Evolutionary conservation across 2,113 vertebrate species (phyloP), one percentile per base, ranked within the genome.

Genomic region (Colossoma macropomum): DNA sequence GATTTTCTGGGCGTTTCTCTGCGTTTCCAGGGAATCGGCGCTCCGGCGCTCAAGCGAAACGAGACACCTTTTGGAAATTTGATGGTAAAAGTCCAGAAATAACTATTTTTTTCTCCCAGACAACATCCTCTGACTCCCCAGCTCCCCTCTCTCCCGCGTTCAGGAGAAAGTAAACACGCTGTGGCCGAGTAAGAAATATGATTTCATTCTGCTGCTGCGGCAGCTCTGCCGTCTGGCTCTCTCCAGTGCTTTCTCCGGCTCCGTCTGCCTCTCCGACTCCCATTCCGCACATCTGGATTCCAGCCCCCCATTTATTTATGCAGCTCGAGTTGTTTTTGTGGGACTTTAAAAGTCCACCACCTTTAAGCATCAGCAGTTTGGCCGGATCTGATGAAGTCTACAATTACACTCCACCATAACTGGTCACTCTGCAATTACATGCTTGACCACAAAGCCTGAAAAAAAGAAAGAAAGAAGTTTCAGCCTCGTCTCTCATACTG

Each of bases 341-440:
- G 89, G 79, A 86, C 85, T 92, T 89, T 91, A 81, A 88, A 92
- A 91, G 88, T 92, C 60, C 84, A 92, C 89, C 91, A 92, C 92
- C 89, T 92, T 92, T 89, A 89, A 86, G 87, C 86, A 86, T 87
- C 91, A 90, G 90, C 89, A 88, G 84, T 75, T 84, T 81, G 82
- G 81, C 89, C 84, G 78, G 45, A 79, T 91, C 90, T 92, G 93
- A 91, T 91, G 89, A 88, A 88, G 93, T 95, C 95, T 97, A 94
- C 95, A 96, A 96, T 96, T 96, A 95, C 91, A 90, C 90, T 86
- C 92, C 80, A 56, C 90, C 89, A 92, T 87, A 90, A 91, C 92
- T 93, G 95, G 95, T 95, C 96, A 90, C 92, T 93, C 89, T 92
- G 91, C 92, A 95, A 95, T 95, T 94, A 93, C 93, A 92, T 86